These are phyloP conservation scores for Rhyacichthys aspro DNA, from an alignment of 2,797 vertebrate species.

Conservation along the genomic window DNA sequence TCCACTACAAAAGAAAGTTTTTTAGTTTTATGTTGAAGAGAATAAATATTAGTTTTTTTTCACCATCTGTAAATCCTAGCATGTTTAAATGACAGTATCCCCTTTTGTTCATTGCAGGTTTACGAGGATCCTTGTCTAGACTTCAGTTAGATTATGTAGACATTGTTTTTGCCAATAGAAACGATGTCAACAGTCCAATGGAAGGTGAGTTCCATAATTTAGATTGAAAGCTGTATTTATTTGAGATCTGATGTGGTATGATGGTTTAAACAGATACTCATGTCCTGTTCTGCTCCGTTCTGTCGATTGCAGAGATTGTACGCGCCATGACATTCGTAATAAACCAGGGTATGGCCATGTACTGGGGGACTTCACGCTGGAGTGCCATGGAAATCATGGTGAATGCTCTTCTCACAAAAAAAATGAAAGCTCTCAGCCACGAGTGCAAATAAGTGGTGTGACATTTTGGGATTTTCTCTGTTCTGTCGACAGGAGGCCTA, in stretches of 20 bases:
- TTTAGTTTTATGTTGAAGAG: too few species aligned
- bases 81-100: background rate
- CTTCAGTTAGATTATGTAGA: slow-evolving; percentile 93
- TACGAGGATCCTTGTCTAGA: slow-evolving; percentile 84
- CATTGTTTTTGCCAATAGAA: slow-evolving; percentile 90
- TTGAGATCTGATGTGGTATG: background rate
- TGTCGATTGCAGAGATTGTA: slow-evolving; percentile 88
- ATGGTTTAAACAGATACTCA: background rate
- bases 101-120: slow-evolving; percentile 63
- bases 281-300: background rate
- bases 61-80: too few species aligned
- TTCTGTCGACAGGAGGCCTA: slow-evolving; percentile 86
- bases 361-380: slow-evolving; percentile 99
- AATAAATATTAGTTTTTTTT: too few species aligned
- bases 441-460: slow-evolving; percentile 15
- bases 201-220: slow-evolving; percentile 79
- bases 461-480: slow-evolving; percentile 31
- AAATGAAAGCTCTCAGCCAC: background rate
- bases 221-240: background rate
- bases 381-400: slow-evolving; percentile 96
- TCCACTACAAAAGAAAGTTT: too few species aligned
- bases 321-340: slow-evolving; percentile 98
- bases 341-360: slow-evolving; percentile 99
- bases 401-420: slow-evolving; percentile 16
- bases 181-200: slow-evolving; percentile 91